A percentile compares a stretch with the other conserved stretches of the same genome.
Conservation (phyloP, 2,113 vertebrate genomes). For the pig (Sus scrofa) region T2T-Sscrofa CM000830.6:120588001-120588500, state of each 20-base stretch:
- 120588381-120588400: slow-evolving; percentile 30
- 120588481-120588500: neutral
- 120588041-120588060: slow-evolving; percentile 10
- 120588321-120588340: slow-evolving; percentile 16
- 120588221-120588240: neutral
- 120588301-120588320: slow-evolving; percentile 39
- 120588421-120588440: slow-evolving; percentile 33
- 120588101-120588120: neutral
- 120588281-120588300: slow-evolving; percentile 46
- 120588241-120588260: neutral
- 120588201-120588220: neutral
- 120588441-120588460: neutral
- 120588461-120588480: neutral
- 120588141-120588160: slow-evolving; percentile 11
- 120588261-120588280: slow-evolving; percentile 62
- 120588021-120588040: neutral
- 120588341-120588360: slow-evolving; percentile 46
- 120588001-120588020: slow-evolving; percentile 56
- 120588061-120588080: neutral
- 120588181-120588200: slow-evolving; percentile 42
- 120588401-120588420: slow-evolving; percentile 43
- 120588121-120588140: slow-evolving; percentile 22
- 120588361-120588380: slow-evolving; percentile 50
- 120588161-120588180: slow-evolving; percentile 51
- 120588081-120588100: slow-evolving; percentile 38